Evolutionary conservation across 1,140 invertebrate species (phyloP).

Genomic region (Plutomurus gul): DNA sequence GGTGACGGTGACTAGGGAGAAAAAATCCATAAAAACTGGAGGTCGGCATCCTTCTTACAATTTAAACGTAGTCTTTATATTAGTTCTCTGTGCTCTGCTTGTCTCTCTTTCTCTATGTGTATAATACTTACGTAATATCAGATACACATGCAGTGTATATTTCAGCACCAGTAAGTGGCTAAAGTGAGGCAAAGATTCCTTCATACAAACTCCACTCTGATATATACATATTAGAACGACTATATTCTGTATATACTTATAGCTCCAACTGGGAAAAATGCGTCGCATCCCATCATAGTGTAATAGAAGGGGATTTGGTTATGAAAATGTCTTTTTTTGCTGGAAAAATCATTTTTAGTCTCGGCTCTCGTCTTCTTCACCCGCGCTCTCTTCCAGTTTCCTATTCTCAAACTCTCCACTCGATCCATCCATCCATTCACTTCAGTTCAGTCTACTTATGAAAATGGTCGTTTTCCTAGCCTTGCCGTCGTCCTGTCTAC

Average conservation of each 20-base stretch:
- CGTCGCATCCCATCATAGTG: not conserved
- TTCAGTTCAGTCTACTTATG: conserved; percentile 27
- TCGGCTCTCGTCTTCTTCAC: not conserved
- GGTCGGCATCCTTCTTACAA: conserved; percentile 22
- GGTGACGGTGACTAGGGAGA: conserved; percentile 33
- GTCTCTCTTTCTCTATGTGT: not conserved
- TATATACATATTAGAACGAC: too few relatives aligned
- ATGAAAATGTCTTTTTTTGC: conserved; percentile 47
- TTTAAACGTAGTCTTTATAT: conserved; percentile 1
- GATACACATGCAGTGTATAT: not conserved
- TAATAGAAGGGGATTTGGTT: conserved; percentile 41
- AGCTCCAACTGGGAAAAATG: not conserved
- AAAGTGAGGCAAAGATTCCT: not conserved
- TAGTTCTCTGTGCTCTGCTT: not conserved
- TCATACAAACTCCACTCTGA: not conserved
- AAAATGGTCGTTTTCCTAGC: not conserved
- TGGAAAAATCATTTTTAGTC: conserved; percentile 36
- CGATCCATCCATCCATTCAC: not conserved
- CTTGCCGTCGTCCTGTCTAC: not conserved
- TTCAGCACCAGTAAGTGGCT: not conserved
- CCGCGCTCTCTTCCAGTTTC: not conserved
- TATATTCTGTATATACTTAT: too few relatives aligned
- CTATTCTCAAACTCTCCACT: not conserved
- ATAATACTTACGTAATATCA: not conserved
- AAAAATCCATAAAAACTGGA: conserved; percentile 44